These are phyloP conservation scores for Ceyx margarethae DNA, from an alignment of 2,113 vertebrate genomes.

Conservation along the genomic window DNA sequence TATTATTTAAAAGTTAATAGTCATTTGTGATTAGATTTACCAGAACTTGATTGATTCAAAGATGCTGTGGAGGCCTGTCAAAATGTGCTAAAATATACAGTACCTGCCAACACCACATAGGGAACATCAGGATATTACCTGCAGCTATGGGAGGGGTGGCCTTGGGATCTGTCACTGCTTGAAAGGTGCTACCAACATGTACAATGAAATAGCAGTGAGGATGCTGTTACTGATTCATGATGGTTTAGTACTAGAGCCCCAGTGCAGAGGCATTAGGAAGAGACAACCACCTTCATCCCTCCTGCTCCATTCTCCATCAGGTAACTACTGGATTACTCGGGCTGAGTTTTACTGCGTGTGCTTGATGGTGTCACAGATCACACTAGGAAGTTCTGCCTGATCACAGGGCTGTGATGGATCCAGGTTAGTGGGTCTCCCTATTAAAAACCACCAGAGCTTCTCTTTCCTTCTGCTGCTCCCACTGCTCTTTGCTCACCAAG, in stretches of 20 bases:
- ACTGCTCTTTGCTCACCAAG: neutral
- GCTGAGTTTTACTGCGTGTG: neutral
- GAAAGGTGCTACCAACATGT: conserved; percentile 21
- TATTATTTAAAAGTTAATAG: conserved; percentile 25
- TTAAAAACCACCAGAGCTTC: neutral
- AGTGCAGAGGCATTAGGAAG: neutral
- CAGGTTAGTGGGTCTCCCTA: neutral
- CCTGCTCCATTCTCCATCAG: neutral
- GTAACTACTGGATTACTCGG: neutral
- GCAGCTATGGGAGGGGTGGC: conserved; percentile 19
- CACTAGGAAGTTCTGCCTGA: neutral
- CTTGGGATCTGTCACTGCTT: conserved; percentile 15
- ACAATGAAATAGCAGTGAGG: conserved; percentile 18
- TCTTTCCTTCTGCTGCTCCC: neutral
- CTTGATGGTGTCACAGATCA: neutral
- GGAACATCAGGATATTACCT: conserved; percentile 56
- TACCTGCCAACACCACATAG: conserved; percentile 48
- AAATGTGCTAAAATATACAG: conserved; percentile 66
- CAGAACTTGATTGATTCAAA: conserved; percentile 55
- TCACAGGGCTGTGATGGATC: neutral
- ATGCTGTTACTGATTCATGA: neutral
- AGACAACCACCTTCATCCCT: neutral
- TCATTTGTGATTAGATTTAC: conserved; percentile 47
- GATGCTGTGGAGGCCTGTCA: conserved; percentile 38
- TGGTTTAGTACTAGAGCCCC: neutral